Evolutionary conservation across 2,888 invertebrate genomes (phyloP), one percentile per base, ranked within the genome.

Genomic region (Notodonta ziczac): DNA sequence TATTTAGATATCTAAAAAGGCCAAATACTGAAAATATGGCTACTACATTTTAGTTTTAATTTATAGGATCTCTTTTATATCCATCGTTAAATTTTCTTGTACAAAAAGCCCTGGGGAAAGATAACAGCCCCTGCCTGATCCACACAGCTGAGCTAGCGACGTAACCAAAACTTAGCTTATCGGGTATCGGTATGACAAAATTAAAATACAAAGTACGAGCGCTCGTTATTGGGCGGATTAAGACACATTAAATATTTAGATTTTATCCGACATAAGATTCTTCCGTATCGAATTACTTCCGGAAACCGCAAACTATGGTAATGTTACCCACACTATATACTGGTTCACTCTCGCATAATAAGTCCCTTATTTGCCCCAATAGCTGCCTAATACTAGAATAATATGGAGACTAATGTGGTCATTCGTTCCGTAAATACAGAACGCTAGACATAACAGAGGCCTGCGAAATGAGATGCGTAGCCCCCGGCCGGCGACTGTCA

Each of bases 391-490:
- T 69, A 61, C 57, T 42, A 32, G 56, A 65, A 65, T 75, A 75
- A 71, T 70, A 66, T 54, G 60, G 58, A 56, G 55, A 44, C 59
- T 66, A 63, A 76, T 70, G 65, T 65, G 57, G 51, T 60, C 63
- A 70, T 74, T 72, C 62, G 67, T 73, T 72, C 76, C 67, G 76
- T 75, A 80, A 80, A 77, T 72, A 81, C 69, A 72, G 61, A 66
- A 66, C 40, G 56, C 62, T 60, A 66, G 69, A 77, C 68, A 78
- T 71, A 81, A 78, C 77, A 80, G 70, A 70, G 76, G 72, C 70
- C 71, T 73, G 69, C 75, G 67, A 84, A 89, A 91, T 89, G 85
- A 89, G 85, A 91, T 90, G 89, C 88, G 86, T 81, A 82, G 80
- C 80, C 78, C 83, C 82, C 83, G 77, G 76, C 82, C 79, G 81